Base-by-base conservation (phyloP, 2,888 invertebrate species). In the Drosophila maculinotata region DNA sequence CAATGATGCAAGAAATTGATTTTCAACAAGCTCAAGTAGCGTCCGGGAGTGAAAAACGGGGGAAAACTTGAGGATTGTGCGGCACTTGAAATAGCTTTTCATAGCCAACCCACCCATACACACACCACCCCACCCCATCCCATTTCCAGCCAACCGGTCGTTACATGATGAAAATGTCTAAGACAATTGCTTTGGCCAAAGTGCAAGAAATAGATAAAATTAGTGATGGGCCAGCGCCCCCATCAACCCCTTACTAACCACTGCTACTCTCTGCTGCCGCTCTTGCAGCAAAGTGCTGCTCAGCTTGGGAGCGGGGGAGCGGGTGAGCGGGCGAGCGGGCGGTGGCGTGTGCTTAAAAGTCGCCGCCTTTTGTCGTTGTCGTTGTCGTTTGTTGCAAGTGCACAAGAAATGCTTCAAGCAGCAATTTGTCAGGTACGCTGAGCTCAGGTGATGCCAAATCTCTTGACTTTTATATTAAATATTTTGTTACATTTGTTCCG, bases 1-100 rank as follows among this genome's bases (percentile, higher is more conserved):
- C 89, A 88, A 89, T 89, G 89, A 88, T 89, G 88, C 86, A 89
- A 87, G 88, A 88, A 88, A 88, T 88, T 88, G 88, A 88, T 88
- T 88, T 88, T 87, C 86, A 88, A 88, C 89, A 87, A 88, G 89
- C 71, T 79, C 69, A 65, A 81, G 78, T 65, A 28, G 41, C 36
- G 35, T n/a, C 53, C 44, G 25, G 39, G 42, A 30, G 51, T 35
- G 20, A 33, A 9, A 33, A 48, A 39, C 17, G 14, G 63, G 51
- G 7, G 10, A 26, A 14, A 47, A 38, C 65, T 59, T 59, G 35
- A 72, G 59, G 33, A 71, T 66, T 66, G 58, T 54, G 72, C 49
- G 17, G 14, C 69, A 67, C 56, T 54, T 38, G 38, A 67, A 53
- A 25, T 20, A 31, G 53, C 47, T 47, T 15, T 28, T 17, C 17